These are phyloP conservation scores for Psophia crepitans DNA, from an alignment of 2,113 vertebrate genomes.

Conservation along the genomic window DNA sequence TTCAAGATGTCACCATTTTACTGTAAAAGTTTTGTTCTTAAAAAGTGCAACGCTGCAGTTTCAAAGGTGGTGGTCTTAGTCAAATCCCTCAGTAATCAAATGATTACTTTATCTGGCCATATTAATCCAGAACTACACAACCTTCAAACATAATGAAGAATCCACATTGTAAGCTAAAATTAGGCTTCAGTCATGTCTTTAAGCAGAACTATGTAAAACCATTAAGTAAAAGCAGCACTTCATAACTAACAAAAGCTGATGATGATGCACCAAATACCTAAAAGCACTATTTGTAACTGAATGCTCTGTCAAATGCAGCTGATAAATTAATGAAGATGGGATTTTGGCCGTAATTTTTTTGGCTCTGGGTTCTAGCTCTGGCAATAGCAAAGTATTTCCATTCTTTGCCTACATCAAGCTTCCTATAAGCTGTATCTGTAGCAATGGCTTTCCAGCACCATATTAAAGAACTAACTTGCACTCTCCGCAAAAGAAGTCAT, in stretches of 20 bases:
- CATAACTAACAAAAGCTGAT: not conserved
- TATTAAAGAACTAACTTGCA: not conserved
- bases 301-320: not conserved
- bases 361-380: not conserved
- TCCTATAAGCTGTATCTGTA: not conserved
- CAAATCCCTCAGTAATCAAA: not conserved
- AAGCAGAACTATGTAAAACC: not conserved
- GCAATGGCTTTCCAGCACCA: not conserved
- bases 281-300: not conserved
- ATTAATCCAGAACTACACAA: not conserved
- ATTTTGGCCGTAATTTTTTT: not conserved
- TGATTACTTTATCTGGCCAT: not conserved
- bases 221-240: not conserved
- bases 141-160: not conserved
- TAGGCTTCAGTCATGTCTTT: not conserved
- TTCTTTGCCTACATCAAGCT: not conserved
- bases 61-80: not conserved
- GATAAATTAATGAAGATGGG: not conserved
- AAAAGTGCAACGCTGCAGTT: not conserved
- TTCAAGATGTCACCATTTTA: not conserved
- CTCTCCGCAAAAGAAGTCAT: not conserved
- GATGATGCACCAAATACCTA: not conserved
- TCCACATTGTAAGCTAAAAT: not conserved
- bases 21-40: not conserved
- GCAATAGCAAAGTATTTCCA: not conserved